phyloP scores from a whole-genome alignment of 2,113 vertebrate genomes.

The Mustelus asterias region DNA sequence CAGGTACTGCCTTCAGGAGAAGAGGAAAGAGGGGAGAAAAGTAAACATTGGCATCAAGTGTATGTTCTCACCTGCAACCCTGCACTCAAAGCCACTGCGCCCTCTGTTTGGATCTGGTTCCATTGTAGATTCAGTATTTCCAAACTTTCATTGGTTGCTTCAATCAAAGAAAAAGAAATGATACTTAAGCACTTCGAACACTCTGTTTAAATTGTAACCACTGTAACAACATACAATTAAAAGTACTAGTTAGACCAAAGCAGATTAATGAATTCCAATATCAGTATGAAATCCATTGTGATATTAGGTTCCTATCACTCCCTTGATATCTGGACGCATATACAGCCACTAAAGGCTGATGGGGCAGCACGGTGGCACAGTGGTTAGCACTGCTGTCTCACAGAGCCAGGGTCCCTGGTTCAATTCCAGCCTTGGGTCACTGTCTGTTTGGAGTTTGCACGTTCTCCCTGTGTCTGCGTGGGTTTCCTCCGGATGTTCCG shows the following conservation, averaged over 20 bases:
- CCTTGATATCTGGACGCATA: too few relatives aligned
- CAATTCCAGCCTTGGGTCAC: too few relatives aligned
- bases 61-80: slow-evolving; percentile 68
- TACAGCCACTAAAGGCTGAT: too few relatives aligned
- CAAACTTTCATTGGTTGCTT: slow-evolving; percentile 75
- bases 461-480: too few relatives aligned
- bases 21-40: not conserved
- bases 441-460: too few relatives aligned
- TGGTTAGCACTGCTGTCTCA: too few relatives aligned
- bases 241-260: not conserved
- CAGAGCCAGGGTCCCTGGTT: too few relatives aligned
- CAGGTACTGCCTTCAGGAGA: not conserved
- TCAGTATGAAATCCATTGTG: not conserved
- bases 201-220: not conserved
- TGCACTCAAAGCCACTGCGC: slow-evolving; percentile 65
- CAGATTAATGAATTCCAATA: not conserved
- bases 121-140: slow-evolving; percentile 76
- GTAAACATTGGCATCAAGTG: not conserved
- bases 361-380: too few relatives aligned
- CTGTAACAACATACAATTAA: not conserved
- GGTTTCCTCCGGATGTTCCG: too few relatives aligned
- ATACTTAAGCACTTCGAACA: not conserved
- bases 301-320: too few relatives aligned
- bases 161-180: slow-evolving; percentile 26
- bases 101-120: slow-evolving; percentile 73